These are phyloP conservation scores for Tenualosa ilisha DNA, from an alignment of 2,797 vertebrate species.

Conservation along the genomic window DNA sequence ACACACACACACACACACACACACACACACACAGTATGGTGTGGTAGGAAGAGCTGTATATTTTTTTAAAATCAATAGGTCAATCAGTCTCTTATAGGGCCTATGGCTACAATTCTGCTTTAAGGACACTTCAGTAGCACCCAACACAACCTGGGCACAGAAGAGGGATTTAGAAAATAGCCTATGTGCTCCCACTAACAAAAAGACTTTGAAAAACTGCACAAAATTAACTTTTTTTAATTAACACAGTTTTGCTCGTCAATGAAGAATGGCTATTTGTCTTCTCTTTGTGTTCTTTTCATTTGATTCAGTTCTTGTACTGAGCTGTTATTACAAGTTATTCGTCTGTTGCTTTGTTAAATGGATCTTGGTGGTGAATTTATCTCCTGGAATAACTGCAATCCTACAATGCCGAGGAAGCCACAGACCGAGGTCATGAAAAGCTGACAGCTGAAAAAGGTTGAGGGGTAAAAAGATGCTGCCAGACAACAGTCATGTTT, in stretches of 20 bases:
- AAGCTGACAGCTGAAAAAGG: not conserved
- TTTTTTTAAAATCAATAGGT: too few species aligned
- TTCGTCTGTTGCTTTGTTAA: not conserved
- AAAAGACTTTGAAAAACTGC: not conserved
- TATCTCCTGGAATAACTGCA: not conserved
- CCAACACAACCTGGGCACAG: too few species aligned
- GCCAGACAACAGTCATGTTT: not conserved
- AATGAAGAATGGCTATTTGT: not conserved
- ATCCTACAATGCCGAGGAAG: not conserved
- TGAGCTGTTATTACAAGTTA: not conserved
- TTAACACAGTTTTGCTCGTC: not conserved
- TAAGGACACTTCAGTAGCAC: too few species aligned
- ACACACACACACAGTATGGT: too few species aligned
- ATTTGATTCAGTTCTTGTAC: not conserved
- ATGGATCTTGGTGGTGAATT: conserved; percentile 2
- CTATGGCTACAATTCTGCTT: not conserved
- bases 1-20: too few species aligned
- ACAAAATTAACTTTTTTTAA: not conserved
- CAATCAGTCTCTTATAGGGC: too few species aligned
- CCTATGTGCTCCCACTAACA: not conserved
- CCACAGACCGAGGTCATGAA: not conserved
- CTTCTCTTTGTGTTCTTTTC: not conserved
- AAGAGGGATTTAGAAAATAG: not conserved
- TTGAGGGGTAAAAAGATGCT: not conserved
- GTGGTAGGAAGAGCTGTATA: too few species aligned